Evolutionary conservation across 2,797 vertebrate genomes (phyloP).

Genomic region (Sardinella longiceps): DNA sequence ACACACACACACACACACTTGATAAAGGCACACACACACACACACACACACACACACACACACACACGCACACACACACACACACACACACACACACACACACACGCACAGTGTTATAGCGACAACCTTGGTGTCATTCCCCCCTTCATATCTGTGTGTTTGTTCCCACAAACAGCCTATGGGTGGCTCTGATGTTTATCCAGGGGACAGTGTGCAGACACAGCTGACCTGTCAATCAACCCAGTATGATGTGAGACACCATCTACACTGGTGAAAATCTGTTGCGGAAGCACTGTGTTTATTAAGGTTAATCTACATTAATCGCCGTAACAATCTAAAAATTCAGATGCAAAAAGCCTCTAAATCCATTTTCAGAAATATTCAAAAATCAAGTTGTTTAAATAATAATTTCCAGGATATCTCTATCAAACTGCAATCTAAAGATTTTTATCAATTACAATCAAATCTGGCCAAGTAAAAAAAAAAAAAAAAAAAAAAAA

Average conservation of each 20-base stretch:
- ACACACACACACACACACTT: slow-evolving; percentile 13
- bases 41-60: slow-evolving; percentile 22
- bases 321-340: too few relatives aligned
- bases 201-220: background rate
- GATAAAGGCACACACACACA: background rate
- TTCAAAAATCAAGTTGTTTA: too few relatives aligned
- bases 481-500: too few relatives aligned
- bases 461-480: too few relatives aligned
- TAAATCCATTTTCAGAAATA: too few relatives aligned
- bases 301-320: too few relatives aligned
- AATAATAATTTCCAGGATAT: too few relatives aligned
- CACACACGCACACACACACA: background rate
- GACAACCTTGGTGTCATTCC: background rate
- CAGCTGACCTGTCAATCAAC: background rate
- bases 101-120: background rate
- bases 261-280: too few relatives aligned
- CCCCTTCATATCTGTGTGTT: background rate
- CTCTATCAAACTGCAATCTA: too few relatives aligned
- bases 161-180: background rate
- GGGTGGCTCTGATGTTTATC: background rate
- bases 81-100: background rate
- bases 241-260: background rate
- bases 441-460: too few relatives aligned
- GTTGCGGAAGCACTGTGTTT: too few relatives aligned
- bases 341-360: too few relatives aligned